Percentiles rank a stretch among this genome's conserved stretches.
phyloP scores from a whole-genome alignment of 2,888 invertebrate genomes.

The Cephalotes varians region DNA sequence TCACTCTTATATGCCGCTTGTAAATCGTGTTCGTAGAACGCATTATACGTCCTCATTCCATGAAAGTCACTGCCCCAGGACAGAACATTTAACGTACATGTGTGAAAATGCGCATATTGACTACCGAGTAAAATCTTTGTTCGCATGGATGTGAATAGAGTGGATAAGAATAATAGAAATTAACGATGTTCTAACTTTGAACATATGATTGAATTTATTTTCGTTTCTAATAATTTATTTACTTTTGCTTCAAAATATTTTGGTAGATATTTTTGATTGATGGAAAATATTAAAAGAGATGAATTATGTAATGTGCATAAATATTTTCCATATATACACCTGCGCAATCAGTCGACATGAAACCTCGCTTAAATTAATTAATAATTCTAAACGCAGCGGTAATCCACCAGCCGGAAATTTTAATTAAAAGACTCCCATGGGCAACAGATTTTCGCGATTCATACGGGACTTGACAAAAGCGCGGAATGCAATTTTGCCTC shows the following conservation, averaged over 20 bases:
- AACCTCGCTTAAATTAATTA: slow-evolving; percentile 9
- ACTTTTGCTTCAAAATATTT: neutral
- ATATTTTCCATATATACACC: neutral
- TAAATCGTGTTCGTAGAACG: slow-evolving; percentile 57
- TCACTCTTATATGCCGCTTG: slow-evolving; percentile 51
- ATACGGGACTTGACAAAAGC: slow-evolving; percentile 30
- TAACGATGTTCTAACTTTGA: neutral
- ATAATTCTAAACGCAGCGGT: slow-evolving; percentile 21
- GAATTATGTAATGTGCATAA: neutral
- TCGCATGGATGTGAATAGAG: neutral
- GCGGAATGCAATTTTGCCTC: slow-evolving; percentile 40
- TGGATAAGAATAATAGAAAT: neutral
- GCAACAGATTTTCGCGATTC: neutral
- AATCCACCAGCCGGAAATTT: slow-evolving; percentile 22
- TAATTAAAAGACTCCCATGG: slow-evolving; percentile 22
- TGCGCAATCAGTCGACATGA: neutral
- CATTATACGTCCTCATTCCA: slow-evolving; percentile 46
- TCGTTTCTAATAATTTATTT: neutral
- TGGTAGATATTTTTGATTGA: neutral
- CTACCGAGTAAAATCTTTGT: slow-evolving; percentile 24
- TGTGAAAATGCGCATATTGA: slow-evolving; percentile 20
- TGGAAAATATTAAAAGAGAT: neutral
- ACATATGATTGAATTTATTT: neutral
- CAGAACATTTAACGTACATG: slow-evolving; percentile 57
- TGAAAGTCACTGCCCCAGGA: slow-evolving; percentile 29